Evolutionary conservation across 1,140 invertebrate genomes (phyloP).

Genomic region (Drosophila repleta): DNA sequence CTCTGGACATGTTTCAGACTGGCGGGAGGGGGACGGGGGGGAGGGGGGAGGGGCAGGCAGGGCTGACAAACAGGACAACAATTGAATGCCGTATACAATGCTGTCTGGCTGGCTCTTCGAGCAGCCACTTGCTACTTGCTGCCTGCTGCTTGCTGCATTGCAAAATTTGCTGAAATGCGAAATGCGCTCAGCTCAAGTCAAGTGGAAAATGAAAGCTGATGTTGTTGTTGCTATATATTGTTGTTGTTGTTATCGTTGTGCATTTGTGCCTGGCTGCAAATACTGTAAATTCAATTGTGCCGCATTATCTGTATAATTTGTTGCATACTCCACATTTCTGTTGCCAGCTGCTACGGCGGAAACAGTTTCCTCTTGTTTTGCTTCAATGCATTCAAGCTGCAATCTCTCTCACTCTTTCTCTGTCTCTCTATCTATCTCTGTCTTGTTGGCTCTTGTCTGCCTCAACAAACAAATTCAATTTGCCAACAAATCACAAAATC

Average conservation of each 20-base stretch:
- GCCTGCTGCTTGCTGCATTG: slow-evolving; percentile 53
- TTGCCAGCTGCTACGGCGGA: slow-evolving; percentile 11
- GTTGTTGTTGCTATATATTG: slow-evolving; percentile 50
- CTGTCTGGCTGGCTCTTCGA: slow-evolving; percentile 35
- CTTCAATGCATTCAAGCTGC: slow-evolving; percentile 31
- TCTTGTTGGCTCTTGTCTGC: slow-evolving; percentile 4
- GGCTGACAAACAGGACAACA: slow-evolving; percentile 31
- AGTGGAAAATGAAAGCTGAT: slow-evolving; percentile 72
- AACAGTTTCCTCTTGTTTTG: slow-evolving; percentile 16
- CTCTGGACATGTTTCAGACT: slow-evolving; percentile 9
- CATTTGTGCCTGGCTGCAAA: slow-evolving; percentile 16
- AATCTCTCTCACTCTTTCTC: not conserved
- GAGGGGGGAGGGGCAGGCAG: not conserved
- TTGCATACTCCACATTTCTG: slow-evolving; percentile 36
- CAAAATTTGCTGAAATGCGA: slow-evolving; percentile 75
- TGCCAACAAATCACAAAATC: slow-evolving; percentile 8
- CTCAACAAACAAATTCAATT: slow-evolving; percentile 47
- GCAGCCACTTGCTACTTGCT: slow-evolving; percentile 35
- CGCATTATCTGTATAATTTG: slow-evolving; percentile 71
- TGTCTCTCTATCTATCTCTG: not conserved
- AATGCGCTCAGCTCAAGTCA: slow-evolving; percentile 69
- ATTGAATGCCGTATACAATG: slow-evolving; percentile 45
- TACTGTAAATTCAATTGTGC: slow-evolving; percentile 73
- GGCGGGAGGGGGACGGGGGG: not conserved
- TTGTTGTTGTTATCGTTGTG: slow-evolving; percentile 13